Percentiles rank a stretch among this genome's conserved stretches.
These are phyloP conservation scores for Ceratina japonica DNA, from an alignment of 1,140 invertebrate species.

Conservation along the genomic window DNA sequence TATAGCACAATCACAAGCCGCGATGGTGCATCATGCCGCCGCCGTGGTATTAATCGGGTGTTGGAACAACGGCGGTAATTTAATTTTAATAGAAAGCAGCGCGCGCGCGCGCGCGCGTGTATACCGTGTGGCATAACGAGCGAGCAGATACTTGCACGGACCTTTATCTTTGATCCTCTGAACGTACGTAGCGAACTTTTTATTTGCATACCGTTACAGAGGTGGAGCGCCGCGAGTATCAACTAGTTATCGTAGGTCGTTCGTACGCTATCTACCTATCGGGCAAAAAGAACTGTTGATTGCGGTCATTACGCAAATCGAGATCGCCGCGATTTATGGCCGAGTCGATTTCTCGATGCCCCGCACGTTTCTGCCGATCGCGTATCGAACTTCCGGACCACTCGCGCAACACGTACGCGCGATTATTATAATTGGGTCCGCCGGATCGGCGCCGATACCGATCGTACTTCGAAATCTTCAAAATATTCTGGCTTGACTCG, in stretches of 20 bases:
- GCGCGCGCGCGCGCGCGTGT: background rate
- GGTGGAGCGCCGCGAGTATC: background rate
- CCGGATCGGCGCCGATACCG: slow-evolving; percentile 1
- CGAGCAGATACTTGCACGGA: background rate
- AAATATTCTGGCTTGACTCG: background rate
- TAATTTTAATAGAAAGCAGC: background rate
- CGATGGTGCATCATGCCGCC: background rate
- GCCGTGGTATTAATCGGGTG: background rate
- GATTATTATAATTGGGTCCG: slow-evolving; percentile 4
- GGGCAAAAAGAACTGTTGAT: slow-evolving; percentile 18
- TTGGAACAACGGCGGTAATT: background rate
- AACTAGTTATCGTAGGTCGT: background rate
- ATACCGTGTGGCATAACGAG: background rate
- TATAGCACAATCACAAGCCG: background rate
- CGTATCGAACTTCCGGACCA: slow-evolving; percentile 1
- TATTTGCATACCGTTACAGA: background rate
- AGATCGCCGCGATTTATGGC: slow-evolving; percentile 20
- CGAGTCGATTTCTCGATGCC: slow-evolving; percentile 8
- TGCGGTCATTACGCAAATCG: slow-evolving; percentile 41
- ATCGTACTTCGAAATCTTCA: background rate
- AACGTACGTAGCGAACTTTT: background rate
- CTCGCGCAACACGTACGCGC: background rate
- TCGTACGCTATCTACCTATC: background rate
- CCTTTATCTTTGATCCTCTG: background rate
- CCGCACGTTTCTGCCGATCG: slow-evolving; percentile 14